Percentiles rank a stretch among this genome's conserved stretches.
Conservation (phyloP, 2,113 vertebrate species). For the Cyphomyrus discorhynchus region DNA sequence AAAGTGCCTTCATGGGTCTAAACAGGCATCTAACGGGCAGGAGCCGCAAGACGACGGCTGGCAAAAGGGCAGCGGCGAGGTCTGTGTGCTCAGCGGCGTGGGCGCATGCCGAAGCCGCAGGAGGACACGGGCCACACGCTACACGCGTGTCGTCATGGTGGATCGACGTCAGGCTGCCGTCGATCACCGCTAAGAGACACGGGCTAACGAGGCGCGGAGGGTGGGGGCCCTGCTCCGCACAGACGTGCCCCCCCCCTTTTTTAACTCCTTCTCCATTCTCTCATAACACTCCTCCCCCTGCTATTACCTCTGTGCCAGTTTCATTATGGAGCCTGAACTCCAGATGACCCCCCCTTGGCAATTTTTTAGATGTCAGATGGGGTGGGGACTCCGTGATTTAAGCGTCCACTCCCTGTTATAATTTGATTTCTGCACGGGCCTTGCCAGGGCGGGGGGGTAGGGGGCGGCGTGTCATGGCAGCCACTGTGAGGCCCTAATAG, state of each 20-base stretch:
- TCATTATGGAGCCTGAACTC: slow-evolving; percentile 77
- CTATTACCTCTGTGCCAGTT: slow-evolving; percentile 74
- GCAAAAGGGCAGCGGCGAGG: neutral
- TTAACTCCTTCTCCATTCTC: slow-evolving; percentile 47
- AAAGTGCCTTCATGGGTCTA: neutral
- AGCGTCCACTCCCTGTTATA: slow-evolving; percentile 63
- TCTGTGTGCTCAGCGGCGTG: neutral
- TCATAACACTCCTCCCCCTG: slow-evolving; percentile 65
- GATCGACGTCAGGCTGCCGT: neutral
- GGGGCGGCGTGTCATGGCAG: slow-evolving; percentile 61
- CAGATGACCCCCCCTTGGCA: slow-evolving; percentile 67
- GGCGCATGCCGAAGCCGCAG: neutral
- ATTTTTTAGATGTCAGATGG: slow-evolving; percentile 72
- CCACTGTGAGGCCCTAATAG: slow-evolving; percentile 69
- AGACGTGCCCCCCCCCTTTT: slow-evolving; percentile 35
- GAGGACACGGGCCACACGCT: neutral
- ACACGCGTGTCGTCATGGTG: neutral
- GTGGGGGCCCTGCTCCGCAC: slow-evolving; percentile 50
- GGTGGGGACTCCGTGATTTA: slow-evolving; percentile 69
- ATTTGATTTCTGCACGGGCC: slow-evolving; percentile 73
- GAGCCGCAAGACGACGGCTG: neutral
- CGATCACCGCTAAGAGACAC: slow-evolving; percentile 18
- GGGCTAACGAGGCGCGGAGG: slow-evolving; percentile 5
- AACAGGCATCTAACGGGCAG: neutral
- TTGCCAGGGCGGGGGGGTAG: slow-evolving; percentile 47